phyloP scores from a whole-genome alignment of 2,113 vertebrate species.

The Pelusios castaneus region DNA sequence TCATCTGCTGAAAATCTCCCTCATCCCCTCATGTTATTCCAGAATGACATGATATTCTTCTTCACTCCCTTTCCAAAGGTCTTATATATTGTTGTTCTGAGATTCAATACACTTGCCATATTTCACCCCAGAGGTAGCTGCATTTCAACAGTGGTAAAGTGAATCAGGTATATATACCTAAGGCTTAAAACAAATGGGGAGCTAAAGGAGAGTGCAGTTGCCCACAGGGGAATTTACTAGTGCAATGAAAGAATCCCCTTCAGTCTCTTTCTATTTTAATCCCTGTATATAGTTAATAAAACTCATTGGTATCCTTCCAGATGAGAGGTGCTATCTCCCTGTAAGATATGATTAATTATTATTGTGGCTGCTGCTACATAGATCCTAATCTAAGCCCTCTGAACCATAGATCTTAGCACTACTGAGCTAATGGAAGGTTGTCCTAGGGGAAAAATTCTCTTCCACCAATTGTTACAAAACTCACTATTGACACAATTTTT shows the following conservation, averaged over 20 bases:
- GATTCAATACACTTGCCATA: background rate
- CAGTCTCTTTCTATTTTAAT: conserved; percentile 69
- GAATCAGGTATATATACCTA: background rate
- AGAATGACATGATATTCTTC: background rate
- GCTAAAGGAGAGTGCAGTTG: conserved; percentile 38
- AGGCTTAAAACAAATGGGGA: background rate
- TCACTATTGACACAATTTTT: background rate
- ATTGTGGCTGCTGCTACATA: conserved; percentile 4
- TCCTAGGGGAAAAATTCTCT: conserved; percentile 58
- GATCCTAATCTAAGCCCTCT: conserved; percentile 18
- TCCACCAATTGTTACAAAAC: conserved; percentile 19
- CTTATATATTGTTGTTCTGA: background rate
- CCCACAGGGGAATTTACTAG: conserved; percentile 45
- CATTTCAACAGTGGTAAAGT: background rate
- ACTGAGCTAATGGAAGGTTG: conserved; percentile 42
- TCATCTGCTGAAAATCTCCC: background rate
- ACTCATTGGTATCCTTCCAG: conserved; percentile 51
- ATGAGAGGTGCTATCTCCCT: conserved; percentile 44
- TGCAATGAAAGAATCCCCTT: conserved; percentile 33
- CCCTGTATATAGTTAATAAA: conserved; percentile 68
- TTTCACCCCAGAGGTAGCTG: background rate
- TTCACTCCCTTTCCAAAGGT: background rate
- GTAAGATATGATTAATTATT: conserved; percentile 56
- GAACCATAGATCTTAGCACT: conserved; percentile 14
- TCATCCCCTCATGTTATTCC: background rate